A percentile compares a stretch with the other conserved stretches of the same genome.
Evolutionary conservation across 2,888 invertebrate species (phyloP).

Genomic region (Protophormia terraenovae): DNA sequence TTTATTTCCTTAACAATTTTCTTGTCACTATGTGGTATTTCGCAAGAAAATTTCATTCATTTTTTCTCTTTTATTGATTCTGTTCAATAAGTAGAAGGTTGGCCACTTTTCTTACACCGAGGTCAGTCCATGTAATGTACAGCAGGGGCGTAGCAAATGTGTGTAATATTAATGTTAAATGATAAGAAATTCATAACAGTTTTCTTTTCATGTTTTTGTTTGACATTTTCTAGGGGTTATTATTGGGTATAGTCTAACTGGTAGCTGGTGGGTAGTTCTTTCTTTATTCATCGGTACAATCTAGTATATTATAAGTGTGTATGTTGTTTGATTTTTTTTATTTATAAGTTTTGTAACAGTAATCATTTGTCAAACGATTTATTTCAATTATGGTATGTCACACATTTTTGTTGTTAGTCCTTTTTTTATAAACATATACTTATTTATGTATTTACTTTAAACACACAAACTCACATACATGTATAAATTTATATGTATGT

Average conservation of each 20-base stretch:
- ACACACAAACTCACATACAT: not conserved
- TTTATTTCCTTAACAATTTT: constrained; percentile 47
- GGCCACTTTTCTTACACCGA: constrained; percentile 25
- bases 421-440: no score
- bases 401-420: constrained; percentile 52
- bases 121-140: constrained; percentile 45
- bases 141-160: constrained; percentile 46
- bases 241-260: not conserved
- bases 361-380: constrained; percentile 67
- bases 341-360: constrained; percentile 17
- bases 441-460: not conserved
- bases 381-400: constrained; percentile 66
- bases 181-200: constrained; percentile 5
- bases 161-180: constrained; percentile 18
- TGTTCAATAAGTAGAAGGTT: constrained; percentile 35
- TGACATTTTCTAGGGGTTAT: constrained; percentile 44
- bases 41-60: constrained; percentile 12
- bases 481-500: not conserved
- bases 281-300: constrained; percentile 7
- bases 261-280: not conserved
- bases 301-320: not conserved
- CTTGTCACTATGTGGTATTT: constrained; percentile 39
- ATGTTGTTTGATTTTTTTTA: not conserved
- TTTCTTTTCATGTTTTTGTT: constrained; percentile 32
- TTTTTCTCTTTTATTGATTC: constrained; percentile 30